Evolutionary conservation across 1,140 invertebrate species (phyloP), one percentile per base, ranked within the genome.

Genomic region (Cydia amplana): DNA sequence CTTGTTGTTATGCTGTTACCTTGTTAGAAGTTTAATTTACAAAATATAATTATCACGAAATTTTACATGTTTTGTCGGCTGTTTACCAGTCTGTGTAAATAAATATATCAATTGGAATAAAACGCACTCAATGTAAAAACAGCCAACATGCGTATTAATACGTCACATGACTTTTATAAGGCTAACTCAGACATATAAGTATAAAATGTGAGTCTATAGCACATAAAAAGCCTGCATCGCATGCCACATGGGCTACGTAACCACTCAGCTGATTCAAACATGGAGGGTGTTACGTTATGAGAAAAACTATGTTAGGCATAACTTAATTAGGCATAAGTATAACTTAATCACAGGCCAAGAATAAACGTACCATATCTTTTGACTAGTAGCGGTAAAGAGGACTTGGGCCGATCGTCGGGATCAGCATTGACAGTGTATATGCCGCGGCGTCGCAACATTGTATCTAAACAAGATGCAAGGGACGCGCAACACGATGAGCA

Each of bases 351-450:
- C 64, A 46, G 3, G 36, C 28, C 74, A 46, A 64, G 40, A 70
- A 55, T 64, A 74, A 46, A 40, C 65, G 23, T 86, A 91, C 89
- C 87, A 74, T 77, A 79, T 80, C 81, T 85, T 80, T 89, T 91
- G 16, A 84, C 55, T 25, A 83, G 25, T 75, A 83, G 79, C 72
- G 79, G 74, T 51, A 86, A 83, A 14, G 82, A 75, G 9, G 83
- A 74, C 76, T 87, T 87, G 18, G 80, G 79, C 51, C 83, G 80
- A 74, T 82, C 76, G 9, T 82, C 84, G 32, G 83, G 77, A 74
- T 89, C 88, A 78, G 83, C 82, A 72, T 92, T 92, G 60, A 92
- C 90, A 12, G 89, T 90, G 73, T 92, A 92, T 73, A 87, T 90
- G 70, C 89, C 89, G 51, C 90, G 86, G 32, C 90, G 85, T 55